Evolutionary conservation across 2,113 vertebrate genomes (phyloP).

Genomic region (Spilogale gracilis): DNA sequence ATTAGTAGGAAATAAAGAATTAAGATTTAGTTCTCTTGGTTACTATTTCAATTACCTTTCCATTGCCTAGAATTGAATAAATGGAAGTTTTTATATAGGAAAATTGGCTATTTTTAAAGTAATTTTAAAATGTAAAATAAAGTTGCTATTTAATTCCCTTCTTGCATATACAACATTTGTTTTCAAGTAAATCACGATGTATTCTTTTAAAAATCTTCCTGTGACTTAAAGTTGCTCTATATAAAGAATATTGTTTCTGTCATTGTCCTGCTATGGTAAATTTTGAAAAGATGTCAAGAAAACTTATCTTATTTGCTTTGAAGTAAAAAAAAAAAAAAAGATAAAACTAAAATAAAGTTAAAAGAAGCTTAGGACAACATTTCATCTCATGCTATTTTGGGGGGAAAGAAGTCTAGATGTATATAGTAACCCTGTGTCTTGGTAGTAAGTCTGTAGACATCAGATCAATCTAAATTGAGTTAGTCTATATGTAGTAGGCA

Average conservation of each 20-base stretch:
- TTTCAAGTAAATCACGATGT: conserved; percentile 75
- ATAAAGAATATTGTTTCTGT: conserved; percentile 84
- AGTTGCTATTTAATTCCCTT: not conserved
- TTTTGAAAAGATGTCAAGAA: conserved; percentile 86
- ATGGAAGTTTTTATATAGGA: conserved; percentile 30
- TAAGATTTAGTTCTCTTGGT: not conserved
- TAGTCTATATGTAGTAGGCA: conserved; percentile 88
- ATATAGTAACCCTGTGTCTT: conserved; percentile 83
- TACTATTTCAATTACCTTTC: not conserved
- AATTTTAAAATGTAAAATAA: conserved; percentile 25
- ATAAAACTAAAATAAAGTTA: conserved; percentile 88
- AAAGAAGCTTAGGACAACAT: conserved; percentile 84
- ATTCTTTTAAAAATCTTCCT: conserved; percentile 77
- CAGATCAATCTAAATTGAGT: conserved; percentile 90
- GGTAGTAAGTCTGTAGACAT: conserved; percentile 86
- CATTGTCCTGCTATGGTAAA: conserved; percentile 81
- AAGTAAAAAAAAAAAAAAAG: conserved; percentile 86
- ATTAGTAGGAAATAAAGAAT: not conserved
- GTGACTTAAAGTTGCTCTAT: conserved; percentile 79
- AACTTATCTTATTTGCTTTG: conserved; percentile 84
- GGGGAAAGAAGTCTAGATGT: conserved; percentile 78
- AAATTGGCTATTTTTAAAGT: not conserved
- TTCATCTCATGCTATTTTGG: conserved; percentile 85
- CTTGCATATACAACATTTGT: conserved; percentile 68
- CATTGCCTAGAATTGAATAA: not conserved